Base-by-base conservation (phyloP, 2,797 vertebrate genomes). In the Crypturellus tataupa region DNA sequence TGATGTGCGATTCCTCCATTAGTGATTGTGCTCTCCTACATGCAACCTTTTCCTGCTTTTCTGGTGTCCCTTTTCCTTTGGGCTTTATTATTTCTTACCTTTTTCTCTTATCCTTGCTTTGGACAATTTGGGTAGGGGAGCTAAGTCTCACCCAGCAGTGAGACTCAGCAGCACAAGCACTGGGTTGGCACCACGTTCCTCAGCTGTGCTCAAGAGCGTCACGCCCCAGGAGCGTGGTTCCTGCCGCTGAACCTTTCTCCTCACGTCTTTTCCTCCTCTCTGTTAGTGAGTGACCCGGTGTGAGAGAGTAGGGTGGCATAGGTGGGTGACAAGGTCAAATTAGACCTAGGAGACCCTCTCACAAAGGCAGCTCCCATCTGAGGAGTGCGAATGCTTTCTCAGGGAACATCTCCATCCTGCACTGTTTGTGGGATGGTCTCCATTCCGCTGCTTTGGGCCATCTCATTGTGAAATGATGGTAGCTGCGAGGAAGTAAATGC, bases 201-300 rank as follows among this genome's bases (percentile, higher is more conserved):
- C 94, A 91, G 95, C 94, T 80, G 86, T 68, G 1, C 85, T 86
- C 24, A 13, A 51, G 63, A 60, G 93, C 93, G 91, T 95, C 95
- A 42, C 92, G 62, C 73, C 87, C 92, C 33, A 73, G 76, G 76
- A 60, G 53, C 1, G 29, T 27, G 78, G 81, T 53, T 53, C 80
- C 93, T 63, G 84, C 63, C 44, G 69, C 92, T 47, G 2, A 17
- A 17, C 82, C 87, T 84, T 70, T 76, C 67, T 55, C 53, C 33
- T 63, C 59, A 3, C n/a, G 24, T 83, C 56, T 42, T 33, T 29
- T 56, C 72, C 29, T 90, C 29, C 46, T 89, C 37, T 85, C 53
- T 8, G 1, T 76, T 55, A 44, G 70, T 81, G 70, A 20, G 37
- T 19, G 33, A 46, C 69, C 58, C 10, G 1, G 23, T 1, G 1